Evolutionary conservation across 2,113 vertebrate species (phyloP), one percentile per base, ranked within the genome.

Genomic region (Galeopterus variegatus): DNA sequence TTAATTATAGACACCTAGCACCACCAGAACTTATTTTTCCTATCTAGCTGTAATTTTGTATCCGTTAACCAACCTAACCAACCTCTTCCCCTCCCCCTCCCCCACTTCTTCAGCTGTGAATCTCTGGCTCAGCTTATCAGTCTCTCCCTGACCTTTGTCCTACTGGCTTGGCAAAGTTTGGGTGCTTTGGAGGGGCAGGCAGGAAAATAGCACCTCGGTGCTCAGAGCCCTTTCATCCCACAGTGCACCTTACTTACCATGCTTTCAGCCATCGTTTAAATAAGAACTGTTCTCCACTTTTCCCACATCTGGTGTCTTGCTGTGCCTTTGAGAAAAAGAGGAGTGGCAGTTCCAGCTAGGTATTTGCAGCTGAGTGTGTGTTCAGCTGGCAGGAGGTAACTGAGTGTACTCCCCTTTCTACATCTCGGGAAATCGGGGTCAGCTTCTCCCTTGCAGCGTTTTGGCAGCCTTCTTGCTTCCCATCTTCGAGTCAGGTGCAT

Each of bases 81-180:
- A 41, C 41, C 41, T 41, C 41, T 41, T 41, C 41, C 41, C 41
- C 41, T 41, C 41, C 41, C 41, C 41, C 41, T 41, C 41, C 41
- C 41, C 41, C 41, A 41, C 41, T 41, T 41, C 41, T 41, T 79
- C 26, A 0, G 75, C 58, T 19, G 21, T 12, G 36, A 31, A 76
- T 24, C 85, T 67, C 84, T 26, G 24, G 70, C 64, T 84, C 80
- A 13, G 56, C 50, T 72, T 80, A 73, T 62, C 91, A 48, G 3
- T 52, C 14, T 10, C 80, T 56, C 23, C 26, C 64, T 83, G 33
- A 90, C 81, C 93, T 96, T 94, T 96, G 93, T 82, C 73, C 84
- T 48, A n/a, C 56, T 70, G 36, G 48, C 85, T 33, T 45, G 73
- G 52, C 60, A 77, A 84, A 48, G 65, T 85, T 58, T 65, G 13